Percentiles rank a stretch among this genome's conserved stretches.
Evolutionary conservation across 1,140 invertebrate species (phyloP).

Genomic region (Stegodyphus dumicola): DNA sequence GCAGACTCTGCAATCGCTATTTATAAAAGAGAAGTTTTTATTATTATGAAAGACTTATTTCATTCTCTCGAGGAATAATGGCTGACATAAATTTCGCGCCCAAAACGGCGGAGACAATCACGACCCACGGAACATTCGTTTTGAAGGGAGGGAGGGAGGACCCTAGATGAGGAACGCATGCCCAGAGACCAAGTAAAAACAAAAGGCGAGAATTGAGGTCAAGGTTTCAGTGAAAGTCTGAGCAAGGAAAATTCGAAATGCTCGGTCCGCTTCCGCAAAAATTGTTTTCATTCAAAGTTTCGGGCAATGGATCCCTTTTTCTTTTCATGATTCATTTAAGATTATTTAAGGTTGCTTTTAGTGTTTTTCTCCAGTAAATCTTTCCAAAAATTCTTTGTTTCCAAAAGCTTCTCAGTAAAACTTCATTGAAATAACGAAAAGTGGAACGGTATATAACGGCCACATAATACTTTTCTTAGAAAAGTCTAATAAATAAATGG

Average conservation of each 20-base stretch:
- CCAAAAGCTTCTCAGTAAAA: too few species aligned
- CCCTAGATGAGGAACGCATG: background rate
- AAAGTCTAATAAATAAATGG: too few species aligned
- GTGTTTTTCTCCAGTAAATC: too few species aligned
- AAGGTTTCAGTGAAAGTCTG: slow-evolving; percentile 36
- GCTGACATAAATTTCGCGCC: slow-evolving; percentile 15
- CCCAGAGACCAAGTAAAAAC: background rate
- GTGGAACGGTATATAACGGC: too few species aligned
- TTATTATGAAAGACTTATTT: background rate
- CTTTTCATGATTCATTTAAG: background rate
- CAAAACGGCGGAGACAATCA: slow-evolving; percentile 16
- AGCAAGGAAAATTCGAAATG: background rate
- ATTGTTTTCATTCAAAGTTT: background rate
- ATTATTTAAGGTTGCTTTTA: background rate
- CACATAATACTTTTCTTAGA: too few species aligned
- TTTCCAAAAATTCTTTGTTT: too few species aligned
- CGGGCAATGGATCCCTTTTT: background rate
- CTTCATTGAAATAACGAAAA: too few species aligned
- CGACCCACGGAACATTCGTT: background rate
- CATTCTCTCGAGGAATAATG: slow-evolving; percentile 29
- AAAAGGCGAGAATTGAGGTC: slow-evolving; percentile 21
- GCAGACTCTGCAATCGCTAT: too few species aligned
- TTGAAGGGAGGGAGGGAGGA: too few species aligned
- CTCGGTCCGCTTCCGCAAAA: background rate
- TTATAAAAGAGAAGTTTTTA: too few species aligned